Percentiles rank a stretch among this genome's conserved stretches.
Conservation (phyloP, 2,797 vertebrate species). For the Eulemur mongoz region DNA sequence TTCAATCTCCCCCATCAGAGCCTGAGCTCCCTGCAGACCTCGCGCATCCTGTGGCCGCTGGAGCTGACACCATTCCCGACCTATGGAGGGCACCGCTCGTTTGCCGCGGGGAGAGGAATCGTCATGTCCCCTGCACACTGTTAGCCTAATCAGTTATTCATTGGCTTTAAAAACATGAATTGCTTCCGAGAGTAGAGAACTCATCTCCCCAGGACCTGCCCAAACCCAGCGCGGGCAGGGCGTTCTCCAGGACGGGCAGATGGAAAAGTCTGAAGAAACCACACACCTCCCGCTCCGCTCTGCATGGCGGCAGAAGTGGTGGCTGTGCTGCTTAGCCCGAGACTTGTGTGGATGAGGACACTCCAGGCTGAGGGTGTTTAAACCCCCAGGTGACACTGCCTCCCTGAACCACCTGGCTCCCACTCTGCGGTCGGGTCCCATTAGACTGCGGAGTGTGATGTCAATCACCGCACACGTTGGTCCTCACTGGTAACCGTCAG, state of each 20-base stretch:
- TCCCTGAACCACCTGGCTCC: not conserved
- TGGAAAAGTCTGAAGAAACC: not conserved
- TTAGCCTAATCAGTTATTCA: not conserved
- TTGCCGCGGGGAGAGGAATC: not conserved
- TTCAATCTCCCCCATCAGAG: not conserved
- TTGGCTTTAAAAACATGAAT: not conserved
- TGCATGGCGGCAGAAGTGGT: fast-evolving
- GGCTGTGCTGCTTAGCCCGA: not conserved
- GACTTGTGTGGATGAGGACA: fast-evolving
- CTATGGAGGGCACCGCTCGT: too few species aligned
- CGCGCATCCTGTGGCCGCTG: not conserved
- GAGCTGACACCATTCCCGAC: not conserved
- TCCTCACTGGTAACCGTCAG: not conserved
- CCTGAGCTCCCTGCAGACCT: too few species aligned
- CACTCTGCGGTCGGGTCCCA: not conserved
- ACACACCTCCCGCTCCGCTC: not conserved
- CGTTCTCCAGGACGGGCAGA: not conserved
- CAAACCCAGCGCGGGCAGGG: not conserved
- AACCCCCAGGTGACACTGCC: fast-evolving
- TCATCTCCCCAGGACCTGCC: not conserved
- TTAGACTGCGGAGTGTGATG: too few species aligned
- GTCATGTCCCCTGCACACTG: not conserved
- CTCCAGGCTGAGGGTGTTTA: not conserved
- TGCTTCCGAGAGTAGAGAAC: not conserved
- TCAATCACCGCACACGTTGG: not conserved